Evolutionary conservation across 2,888 invertebrate species (phyloP).

Genomic region (Folsomia candida): DNA sequence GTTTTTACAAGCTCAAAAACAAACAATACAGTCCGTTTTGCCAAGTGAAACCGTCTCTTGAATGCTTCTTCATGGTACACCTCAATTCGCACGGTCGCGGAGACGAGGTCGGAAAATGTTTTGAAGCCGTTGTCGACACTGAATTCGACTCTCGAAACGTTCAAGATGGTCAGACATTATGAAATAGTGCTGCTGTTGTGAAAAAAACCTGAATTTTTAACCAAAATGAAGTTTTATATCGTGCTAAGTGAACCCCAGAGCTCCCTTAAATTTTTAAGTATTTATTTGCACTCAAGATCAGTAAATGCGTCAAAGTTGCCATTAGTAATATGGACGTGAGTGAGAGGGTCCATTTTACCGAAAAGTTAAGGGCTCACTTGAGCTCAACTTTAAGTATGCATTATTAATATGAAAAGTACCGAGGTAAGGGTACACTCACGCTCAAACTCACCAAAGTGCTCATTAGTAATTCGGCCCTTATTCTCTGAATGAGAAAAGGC

Average conservation of each 20-base stretch:
- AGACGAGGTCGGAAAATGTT: not conserved
- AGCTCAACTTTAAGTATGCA: not conserved
- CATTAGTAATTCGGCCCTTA: not conserved
- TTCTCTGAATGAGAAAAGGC: no score
- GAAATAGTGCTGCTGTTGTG: no score
- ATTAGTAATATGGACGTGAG: not conserved
- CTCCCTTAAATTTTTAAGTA: not conserved
- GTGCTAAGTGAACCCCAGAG: not conserved
- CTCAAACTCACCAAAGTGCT: not conserved
- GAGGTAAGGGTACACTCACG: not conserved
- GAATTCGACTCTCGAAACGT: not conserved
- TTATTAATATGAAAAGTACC: not conserved
- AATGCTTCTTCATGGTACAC: not conserved
- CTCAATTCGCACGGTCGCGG: constrained; percentile 14
- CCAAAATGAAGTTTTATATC: not conserved
- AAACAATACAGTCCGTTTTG: constrained; percentile 15
- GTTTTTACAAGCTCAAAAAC: not conserved
- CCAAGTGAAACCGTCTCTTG: constrained; percentile 12
- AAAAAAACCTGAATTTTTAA: no score
- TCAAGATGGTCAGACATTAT: not conserved
- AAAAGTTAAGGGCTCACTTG: not conserved
- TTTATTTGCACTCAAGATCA: not conserved
- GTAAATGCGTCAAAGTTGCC: not conserved
- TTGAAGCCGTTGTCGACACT: not conserved
- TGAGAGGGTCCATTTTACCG: not conserved